Evolutionary conservation across 2,888 invertebrate species (phyloP).

Genomic region (Gandaritis pyraliata): DNA sequence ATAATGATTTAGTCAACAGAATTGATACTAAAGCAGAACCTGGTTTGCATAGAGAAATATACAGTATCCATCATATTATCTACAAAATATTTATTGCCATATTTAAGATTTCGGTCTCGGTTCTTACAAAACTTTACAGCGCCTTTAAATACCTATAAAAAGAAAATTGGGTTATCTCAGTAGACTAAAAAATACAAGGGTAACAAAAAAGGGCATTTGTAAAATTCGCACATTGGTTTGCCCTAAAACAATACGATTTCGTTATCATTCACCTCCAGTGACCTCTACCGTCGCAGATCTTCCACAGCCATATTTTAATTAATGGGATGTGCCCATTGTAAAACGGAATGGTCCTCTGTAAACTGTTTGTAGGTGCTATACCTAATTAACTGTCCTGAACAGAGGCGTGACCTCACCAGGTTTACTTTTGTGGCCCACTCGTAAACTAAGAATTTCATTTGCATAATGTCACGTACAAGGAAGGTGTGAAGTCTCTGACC

Average conservation of each 20-base stretch:
- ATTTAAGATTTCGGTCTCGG: too few species aligned
- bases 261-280: conserved; percentile 14
- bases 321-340: conserved; percentile 56
- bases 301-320: conserved; percentile 57
- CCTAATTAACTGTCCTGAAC: conserved; percentile 58
- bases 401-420: conserved; percentile 55
- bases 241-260: conserved; percentile 18
- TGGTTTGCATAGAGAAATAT: background rate
- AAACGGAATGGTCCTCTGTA: conserved; percentile 56
- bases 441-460: conserved; percentile 67
- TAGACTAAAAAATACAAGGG: too few species aligned
- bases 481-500: conserved; percentile 46
- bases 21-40: background rate
- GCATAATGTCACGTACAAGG: conserved; percentile 57
- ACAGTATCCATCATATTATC: too few species aligned
- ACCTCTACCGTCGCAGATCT: conserved; percentile 13
- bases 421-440: conserved; percentile 57
- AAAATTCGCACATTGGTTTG: background rate
- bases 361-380: conserved; percentile 55
- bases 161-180: too few species aligned
- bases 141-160: too few species aligned
- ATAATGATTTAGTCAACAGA: conserved; percentile 12
- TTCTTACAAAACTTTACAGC: too few species aligned
- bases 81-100: too few species aligned
- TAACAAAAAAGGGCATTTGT: background rate